A percentile compares a stretch with the other conserved stretches of the same genome.
Conservation (phyloP, 1,140 invertebrate species). For the Aphaenogaster ashmeadi region DNA sequence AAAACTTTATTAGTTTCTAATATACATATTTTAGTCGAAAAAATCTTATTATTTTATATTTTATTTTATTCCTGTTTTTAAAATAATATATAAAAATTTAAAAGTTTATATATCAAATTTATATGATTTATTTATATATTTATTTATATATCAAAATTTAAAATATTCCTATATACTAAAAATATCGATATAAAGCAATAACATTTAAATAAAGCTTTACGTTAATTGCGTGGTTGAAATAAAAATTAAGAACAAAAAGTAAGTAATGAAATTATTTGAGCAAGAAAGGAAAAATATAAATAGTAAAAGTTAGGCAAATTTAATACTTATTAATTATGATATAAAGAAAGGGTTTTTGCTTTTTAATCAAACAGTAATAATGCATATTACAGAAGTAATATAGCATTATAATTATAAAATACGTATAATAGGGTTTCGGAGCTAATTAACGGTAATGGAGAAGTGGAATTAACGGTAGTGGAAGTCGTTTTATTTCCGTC, state of each 20-base stretch:
- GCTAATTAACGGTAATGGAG: slow-evolving; percentile 50
- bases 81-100: background rate
- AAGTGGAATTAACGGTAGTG: slow-evolving; percentile 26
- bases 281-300: background rate
- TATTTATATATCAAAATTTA: background rate
- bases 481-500: background rate
- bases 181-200: background rate
- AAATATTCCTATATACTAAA: background rate
- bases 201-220: background rate
- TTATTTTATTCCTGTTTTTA: slow-evolving; percentile 21
- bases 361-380: background rate
- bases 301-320: background rate
- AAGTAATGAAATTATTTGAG: background rate
- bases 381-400: background rate
- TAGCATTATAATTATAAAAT: background rate
- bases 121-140: background rate
- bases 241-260: background rate
- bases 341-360: background rate
- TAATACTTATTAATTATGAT: background rate
- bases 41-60: background rate
- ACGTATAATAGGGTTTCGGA: background rate
- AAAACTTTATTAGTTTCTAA: background rate
- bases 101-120: background rate
- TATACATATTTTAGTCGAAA: background rate
- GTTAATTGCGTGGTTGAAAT: background rate